Conservation (phyloP, 2,113 vertebrate genomes). For the Lipophrys pholis region DNA sequence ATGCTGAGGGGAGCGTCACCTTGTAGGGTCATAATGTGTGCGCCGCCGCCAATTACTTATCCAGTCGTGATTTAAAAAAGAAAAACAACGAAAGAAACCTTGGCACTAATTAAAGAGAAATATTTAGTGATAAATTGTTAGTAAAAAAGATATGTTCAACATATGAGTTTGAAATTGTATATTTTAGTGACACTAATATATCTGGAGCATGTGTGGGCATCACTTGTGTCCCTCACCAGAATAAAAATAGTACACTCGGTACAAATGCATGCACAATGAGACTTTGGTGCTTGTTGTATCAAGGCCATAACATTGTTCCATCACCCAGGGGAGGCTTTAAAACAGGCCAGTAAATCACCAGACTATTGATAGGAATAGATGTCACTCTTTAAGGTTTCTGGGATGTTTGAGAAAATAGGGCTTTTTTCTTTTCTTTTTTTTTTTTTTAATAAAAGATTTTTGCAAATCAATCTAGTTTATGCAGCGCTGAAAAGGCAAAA, state of each 20-base stretch:
- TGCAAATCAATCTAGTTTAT: constrained; percentile 50
- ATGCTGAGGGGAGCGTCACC: constrained; percentile 35
- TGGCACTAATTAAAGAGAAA: too few relatives aligned
- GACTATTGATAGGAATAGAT: constrained; percentile 57
- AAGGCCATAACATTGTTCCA: constrained; percentile 61
- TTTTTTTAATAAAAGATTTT: constrained; percentile 28
- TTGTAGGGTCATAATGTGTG: constrained; percentile 40
- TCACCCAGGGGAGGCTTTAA: constrained; percentile 58
- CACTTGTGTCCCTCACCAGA: constrained; percentile 6
- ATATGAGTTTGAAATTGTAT: too few relatives aligned
- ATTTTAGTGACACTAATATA: too few relatives aligned
- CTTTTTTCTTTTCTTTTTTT: constrained; percentile 41
- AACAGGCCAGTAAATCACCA: constrained; percentile 60
- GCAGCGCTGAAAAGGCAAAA: too few relatives aligned
- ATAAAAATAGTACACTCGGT: constrained; percentile 46
- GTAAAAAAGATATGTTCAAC: too few relatives aligned
- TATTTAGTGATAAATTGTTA: too few relatives aligned
- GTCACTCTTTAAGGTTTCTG: constrained; percentile 60
- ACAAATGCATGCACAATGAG: constrained; percentile 37
- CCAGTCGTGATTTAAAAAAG: background rate
- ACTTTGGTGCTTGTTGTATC: constrained; percentile 38
- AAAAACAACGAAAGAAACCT: too few relatives aligned
- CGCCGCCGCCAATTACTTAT: background rate
- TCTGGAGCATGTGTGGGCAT: background rate
- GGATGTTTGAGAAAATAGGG: constrained; percentile 51